These are phyloP conservation scores for Coreius guichenoti DNA, from an alignment of 2,797 vertebrate genomes.

Conservation along the genomic window DNA sequence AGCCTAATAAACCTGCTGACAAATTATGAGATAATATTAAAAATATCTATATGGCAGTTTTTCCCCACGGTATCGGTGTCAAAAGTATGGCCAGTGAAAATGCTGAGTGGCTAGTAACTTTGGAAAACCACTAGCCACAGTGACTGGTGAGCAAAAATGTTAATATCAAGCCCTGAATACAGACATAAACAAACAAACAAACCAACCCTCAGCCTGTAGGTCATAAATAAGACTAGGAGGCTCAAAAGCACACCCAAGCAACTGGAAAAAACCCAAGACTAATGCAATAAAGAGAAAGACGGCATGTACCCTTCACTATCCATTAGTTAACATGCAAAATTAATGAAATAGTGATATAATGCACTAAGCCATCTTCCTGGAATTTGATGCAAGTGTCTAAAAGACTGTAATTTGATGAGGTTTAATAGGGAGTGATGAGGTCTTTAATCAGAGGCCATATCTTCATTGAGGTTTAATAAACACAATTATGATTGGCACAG, in stretches of 20 bases:
- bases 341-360: constrained; percentile 6
- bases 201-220: too few species aligned
- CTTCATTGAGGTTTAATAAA: constrained; percentile 52
- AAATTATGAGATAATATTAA: too few species aligned
- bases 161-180: too few species aligned
- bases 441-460: constrained; percentile 40
- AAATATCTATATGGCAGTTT: too few species aligned
- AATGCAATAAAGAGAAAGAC: background rate
- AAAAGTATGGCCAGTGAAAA: too few species aligned
- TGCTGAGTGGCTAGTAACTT: too few species aligned
- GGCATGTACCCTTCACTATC: background rate
- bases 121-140: too few species aligned
- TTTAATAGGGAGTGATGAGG: constrained; percentile 49
- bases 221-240: background rate
- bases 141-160: too few species aligned
- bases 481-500: constrained; percentile 51
- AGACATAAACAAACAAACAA: background rate
- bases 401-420: constrained; percentile 50
- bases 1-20: too few species aligned
- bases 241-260: constrained; percentile 14
- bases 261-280: background rate
- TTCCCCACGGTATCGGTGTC: too few species aligned
- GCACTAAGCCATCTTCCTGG: background rate
- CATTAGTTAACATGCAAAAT: constrained; percentile 17
- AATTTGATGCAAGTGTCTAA: constrained; percentile 12